Evolutionary conservation across 2,797 vertebrate species (phyloP), one percentile per base, ranked within the genome.

Genomic region (Halcyon chelicuti): DNA sequence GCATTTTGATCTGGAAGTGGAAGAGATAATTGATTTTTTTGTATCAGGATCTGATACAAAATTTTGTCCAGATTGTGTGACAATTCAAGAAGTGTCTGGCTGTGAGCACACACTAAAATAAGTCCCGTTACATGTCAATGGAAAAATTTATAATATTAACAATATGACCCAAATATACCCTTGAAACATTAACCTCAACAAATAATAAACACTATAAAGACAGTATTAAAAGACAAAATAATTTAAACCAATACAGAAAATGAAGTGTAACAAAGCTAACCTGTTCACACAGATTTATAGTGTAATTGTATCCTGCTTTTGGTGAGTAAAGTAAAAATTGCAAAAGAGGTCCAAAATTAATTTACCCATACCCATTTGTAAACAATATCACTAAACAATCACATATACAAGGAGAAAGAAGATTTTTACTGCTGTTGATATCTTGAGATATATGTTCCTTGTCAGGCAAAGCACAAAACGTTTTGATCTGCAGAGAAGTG

Each of bases 381-480:
- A 71, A 57, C 1, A 39, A 12, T 51, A 95, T 85, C 90, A 88
- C 65, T 96, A 95, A 95, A 93, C 58, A 93, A 85, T 89, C 89
- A 57, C 60, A 91, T 92, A 95, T 93, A 89, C 51, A 40, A 55
- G 74, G 44, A 94, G 26, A 17, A 94, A 77, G 62, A 57, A 73
- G 72, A 87, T 67, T 92, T 91, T 84, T 86, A 79, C 76, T 86
- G 61, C 73, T 84, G 96, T 89, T 86, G 78, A 4, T 26, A 9
- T 40, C 42, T 22, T 84, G 63, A 73, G 85, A 85, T 89, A 46
- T 22, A 65, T 72, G 71, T 81, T 96, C 28, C 39, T 70, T 94
- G 66, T 92, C 94, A 95, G 93, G 51, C 46, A 65, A 61, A 85
- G 77, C 62, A 91, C 87, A 71, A 65, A 85, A 49, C 6, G 6